Evolutionary conservation across 2,113 vertebrate genomes (phyloP).

Genomic region (Macaca fascicularis): T2T-MFA8v1.1 NC_088386.1:101185501-101186000

Average conservation of each 20-base stretch:
- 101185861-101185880: background rate
- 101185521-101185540: constrained; percentile 34
- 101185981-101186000: constrained; percentile 40
- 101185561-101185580: background rate
- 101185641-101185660: background rate
- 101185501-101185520: background rate
- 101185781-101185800: background rate
- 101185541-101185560: background rate
- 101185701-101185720: background rate
- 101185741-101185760: background rate
- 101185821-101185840: background rate
- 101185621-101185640: background rate
- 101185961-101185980: background rate
- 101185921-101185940: background rate
- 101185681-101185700: background rate
- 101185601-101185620: background rate
- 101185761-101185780: background rate
- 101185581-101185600: background rate
- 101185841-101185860: background rate
- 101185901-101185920: background rate
- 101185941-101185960: background rate
- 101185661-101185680: constrained; percentile 9
- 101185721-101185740: background rate
- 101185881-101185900: background rate
- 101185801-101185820: background rate